phyloP scores from a whole-genome alignment of 2,888 invertebrate species.

The Drosophila melanosoma region DNA sequence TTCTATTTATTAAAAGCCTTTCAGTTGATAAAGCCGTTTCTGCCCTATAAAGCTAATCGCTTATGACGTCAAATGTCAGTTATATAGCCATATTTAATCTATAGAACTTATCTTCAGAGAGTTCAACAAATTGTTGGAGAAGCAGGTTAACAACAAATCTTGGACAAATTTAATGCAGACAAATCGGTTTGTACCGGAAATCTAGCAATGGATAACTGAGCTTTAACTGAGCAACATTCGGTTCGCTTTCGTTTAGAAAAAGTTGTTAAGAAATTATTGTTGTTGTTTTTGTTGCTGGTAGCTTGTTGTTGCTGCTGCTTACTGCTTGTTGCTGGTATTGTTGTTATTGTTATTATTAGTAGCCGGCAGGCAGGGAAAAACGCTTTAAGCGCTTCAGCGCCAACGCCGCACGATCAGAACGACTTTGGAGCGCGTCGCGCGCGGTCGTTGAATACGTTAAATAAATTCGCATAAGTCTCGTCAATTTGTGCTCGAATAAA shows the following conservation, averaged over 20 bases:
- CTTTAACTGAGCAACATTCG: not conserved
- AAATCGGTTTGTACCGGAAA: constrained; percentile 69
- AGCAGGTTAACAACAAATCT: constrained; percentile 17
- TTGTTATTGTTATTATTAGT: constrained; percentile 38
- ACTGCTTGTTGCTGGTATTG: constrained; percentile 37
- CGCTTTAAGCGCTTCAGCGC: constrained; percentile 77
- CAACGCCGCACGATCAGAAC: constrained; percentile 80
- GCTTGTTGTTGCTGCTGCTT: constrained; percentile 17
- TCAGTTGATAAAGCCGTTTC: not conserved
- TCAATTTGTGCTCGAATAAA: constrained; percentile 21
- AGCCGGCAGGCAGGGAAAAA: constrained; percentile 62
- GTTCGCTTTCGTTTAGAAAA: constrained; percentile 70
- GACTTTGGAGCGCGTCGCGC: constrained; percentile 81
- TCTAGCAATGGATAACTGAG: constrained; percentile 41
- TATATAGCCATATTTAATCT: constrained; percentile 18
- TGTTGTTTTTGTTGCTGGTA: constrained; percentile 47
- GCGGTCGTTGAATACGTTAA: constrained; percentile 61
- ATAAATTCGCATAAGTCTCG: constrained; percentile 14
- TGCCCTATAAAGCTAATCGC: constrained; percentile 16
- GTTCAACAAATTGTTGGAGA: constrained; percentile 34
- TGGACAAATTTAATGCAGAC: constrained; percentile 23
- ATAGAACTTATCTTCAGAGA: constrained; percentile 24
- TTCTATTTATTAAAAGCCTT: not conserved
- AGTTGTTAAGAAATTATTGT: constrained; percentile 68
- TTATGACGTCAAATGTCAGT: constrained; percentile 52